Evolutionary conservation across 2,888 invertebrate genomes (phyloP).

Genomic region (Epirrhoe tristata): DNA sequence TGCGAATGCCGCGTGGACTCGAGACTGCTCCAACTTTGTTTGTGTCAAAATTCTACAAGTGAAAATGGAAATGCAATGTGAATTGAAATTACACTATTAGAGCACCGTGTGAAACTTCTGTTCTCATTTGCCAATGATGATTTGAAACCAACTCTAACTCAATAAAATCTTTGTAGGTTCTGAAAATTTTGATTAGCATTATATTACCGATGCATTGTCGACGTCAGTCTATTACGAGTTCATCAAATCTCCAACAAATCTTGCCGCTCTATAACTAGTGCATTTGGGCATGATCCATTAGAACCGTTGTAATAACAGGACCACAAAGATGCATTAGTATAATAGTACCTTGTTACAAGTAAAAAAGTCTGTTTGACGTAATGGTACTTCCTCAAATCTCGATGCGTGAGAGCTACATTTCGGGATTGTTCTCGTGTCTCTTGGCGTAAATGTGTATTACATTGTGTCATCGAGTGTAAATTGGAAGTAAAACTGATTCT

Average conservation of each 20-base stretch:
- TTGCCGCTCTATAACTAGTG: background rate
- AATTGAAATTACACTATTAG: background rate
- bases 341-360: slow-evolving; percentile 72
- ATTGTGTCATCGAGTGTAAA: slow-evolving; percentile 37
- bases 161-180: no score
- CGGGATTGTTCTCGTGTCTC: slow-evolving; percentile 42
- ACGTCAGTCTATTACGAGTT: background rate
- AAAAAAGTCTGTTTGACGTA: slow-evolving; percentile 65
- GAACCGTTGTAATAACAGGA: slow-evolving; percentile 67
- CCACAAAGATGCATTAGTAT: slow-evolving; percentile 71
- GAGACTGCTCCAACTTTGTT: slow-evolving; percentile 5
- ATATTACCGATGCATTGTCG: background rate
- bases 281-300: slow-evolving; percentile 58
- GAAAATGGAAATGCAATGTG: background rate
- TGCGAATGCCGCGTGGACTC: background rate
- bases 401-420: slow-evolving; percentile 71
- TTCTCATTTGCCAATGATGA: background rate
- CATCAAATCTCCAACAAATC: background rate
- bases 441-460: background rate
- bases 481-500: slow-evolving; percentile 22
- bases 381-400: slow-evolving; percentile 79
- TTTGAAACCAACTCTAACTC: background rate
- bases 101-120: background rate
- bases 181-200: no score
- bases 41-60: background rate